Evolutionary conservation across 64 coral and sea anemone species (phyloP).

Genomic region (Montipora efflorescens): DNA sequence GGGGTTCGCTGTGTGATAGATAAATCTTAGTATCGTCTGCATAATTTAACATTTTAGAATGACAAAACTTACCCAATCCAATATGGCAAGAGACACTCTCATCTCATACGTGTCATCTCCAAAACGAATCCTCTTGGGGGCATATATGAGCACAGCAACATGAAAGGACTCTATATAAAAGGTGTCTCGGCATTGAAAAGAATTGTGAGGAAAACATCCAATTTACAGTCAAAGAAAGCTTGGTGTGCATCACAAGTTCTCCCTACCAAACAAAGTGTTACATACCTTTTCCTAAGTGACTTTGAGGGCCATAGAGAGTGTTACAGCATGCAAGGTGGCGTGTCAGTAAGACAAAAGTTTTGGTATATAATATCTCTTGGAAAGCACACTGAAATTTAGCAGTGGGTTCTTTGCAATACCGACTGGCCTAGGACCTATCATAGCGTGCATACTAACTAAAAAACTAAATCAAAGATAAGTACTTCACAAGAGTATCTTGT

Average conservation of each 20-base stretch:
- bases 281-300: background rate
- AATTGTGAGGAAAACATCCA: background rate
- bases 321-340: background rate
- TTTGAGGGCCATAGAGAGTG: background rate
- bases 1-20: no score
- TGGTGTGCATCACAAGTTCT: background rate
- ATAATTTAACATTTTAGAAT: no score
- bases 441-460: background rate
- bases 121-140: no score
- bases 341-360: background rate
- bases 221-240: background rate
- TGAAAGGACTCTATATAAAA: no score
- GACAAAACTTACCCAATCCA: no score
- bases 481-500: background rate
- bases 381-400: background rate
- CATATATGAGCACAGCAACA: no score
- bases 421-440: background rate
- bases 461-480: background rate
- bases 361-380: background rate
- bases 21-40: no score
- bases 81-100: no score
- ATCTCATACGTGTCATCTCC: no score
- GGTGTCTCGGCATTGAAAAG: conserved; percentile 17
- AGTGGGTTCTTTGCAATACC: background rate
- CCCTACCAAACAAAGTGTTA: background rate